Conservation (phyloP, 2,797 vertebrate genomes). For the Onychomys arenicola region DNA sequence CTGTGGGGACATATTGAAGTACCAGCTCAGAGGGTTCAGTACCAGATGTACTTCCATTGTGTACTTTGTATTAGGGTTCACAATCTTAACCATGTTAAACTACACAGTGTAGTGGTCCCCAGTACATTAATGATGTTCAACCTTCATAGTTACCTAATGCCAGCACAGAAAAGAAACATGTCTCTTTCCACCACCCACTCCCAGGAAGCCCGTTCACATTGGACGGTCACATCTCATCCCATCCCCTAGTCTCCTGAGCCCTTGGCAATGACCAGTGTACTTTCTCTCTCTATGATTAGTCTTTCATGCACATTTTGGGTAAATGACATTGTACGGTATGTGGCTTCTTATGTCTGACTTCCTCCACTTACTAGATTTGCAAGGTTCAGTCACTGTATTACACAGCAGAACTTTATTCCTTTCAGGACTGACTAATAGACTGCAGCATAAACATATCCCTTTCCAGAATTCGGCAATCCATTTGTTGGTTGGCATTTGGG, state of each 20-base stretch:
- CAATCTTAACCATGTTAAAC: constrained; percentile 20
- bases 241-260: not conserved
- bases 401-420: not conserved
- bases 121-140: not conserved
- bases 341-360: not conserved
- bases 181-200: not conserved
- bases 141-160: not conserved
- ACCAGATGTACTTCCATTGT: not conserved
- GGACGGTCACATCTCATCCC: not conserved
- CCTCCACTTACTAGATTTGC: constrained; percentile 13
- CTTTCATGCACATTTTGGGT: not conserved
- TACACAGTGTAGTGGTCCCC: not conserved
- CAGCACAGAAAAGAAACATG: not conserved
- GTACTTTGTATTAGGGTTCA: constrained; percentile 26
- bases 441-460: no score
- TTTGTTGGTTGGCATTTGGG: not conserved
- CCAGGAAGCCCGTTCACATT: not conserved
- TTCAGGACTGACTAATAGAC: not conserved
- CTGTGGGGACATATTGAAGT: not conserved
- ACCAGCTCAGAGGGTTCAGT: not conserved
- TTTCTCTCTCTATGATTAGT: constrained; percentile 1
- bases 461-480: not conserved
- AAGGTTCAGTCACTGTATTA: not conserved
- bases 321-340: not conserved
- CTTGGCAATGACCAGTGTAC: not conserved